These are phyloP conservation scores for Psococerastis gibbosa DNA, from an alignment of 2,888 invertebrate species.

Conservation along the genomic window DNA sequence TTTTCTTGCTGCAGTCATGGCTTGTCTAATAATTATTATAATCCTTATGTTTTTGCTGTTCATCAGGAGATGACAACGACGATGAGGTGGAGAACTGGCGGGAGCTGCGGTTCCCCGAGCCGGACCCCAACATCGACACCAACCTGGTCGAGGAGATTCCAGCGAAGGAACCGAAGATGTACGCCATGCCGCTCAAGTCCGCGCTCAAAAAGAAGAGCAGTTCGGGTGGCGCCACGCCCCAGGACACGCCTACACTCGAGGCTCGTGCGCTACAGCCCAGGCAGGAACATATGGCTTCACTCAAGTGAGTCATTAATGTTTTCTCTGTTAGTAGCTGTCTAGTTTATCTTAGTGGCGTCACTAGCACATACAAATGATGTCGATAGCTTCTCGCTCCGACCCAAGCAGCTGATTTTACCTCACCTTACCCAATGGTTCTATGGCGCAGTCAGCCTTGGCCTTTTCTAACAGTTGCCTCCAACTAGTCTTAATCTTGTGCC, in stretches of 20 bases:
- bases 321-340: neutral
- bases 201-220: slow-evolving; percentile 66
- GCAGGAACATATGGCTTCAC: slow-evolving; percentile 58
- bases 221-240: slow-evolving; percentile 33
- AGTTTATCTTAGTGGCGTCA: too few species aligned
- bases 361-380: too few species aligned
- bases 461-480: too few species aligned
- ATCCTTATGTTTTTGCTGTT: neutral
- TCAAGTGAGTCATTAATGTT: slow-evolving; percentile 36
- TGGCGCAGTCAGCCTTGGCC: too few species aligned
- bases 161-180: slow-evolving; percentile 79
- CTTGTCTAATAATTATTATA: too few species aligned
- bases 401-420: too few species aligned
- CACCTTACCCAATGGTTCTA: too few species aligned
- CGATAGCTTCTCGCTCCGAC: too few species aligned
- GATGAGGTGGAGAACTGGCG: slow-evolving; percentile 28
- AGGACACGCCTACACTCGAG: slow-evolving; percentile 52
- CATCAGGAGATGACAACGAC: slow-evolving; percentile 40
- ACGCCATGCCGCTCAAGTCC: slow-evolving; percentile 80
- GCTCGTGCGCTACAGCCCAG: slow-evolving; percentile 43
- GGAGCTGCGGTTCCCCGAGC: slow-evolving; percentile 35
- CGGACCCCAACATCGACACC: slow-evolving; percentile 55
- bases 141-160: slow-evolving; percentile 79
- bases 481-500: too few species aligned
- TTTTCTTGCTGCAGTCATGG: too few species aligned